phyloP scores from a whole-genome alignment of 2,113 vertebrate species.

The Empidonax traillii region DNA sequence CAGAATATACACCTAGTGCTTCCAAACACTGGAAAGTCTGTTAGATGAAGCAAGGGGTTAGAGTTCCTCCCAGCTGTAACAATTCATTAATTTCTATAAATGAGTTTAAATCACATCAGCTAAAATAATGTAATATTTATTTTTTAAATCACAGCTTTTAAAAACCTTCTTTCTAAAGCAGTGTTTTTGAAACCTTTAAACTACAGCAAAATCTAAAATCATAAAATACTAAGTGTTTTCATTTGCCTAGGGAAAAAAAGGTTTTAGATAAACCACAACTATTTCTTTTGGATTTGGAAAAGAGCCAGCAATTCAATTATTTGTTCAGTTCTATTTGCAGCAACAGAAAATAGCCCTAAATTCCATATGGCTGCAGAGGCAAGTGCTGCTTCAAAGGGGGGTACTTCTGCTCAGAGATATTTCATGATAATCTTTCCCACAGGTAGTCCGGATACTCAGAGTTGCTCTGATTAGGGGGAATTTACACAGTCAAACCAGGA shows the following conservation, averaged over 20 bases:
- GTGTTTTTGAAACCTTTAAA: not conserved
- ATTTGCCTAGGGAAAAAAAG: not conserved
- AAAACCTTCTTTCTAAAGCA: not conserved
- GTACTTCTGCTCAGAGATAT: not conserved
- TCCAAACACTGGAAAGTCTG: not conserved
- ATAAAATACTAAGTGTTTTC: not conserved
- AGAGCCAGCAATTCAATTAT: constrained; percentile 10
- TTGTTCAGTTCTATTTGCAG: not conserved
- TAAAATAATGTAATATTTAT: not conserved
- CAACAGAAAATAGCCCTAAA: not conserved
- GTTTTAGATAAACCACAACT: not conserved
- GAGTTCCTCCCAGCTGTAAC: not conserved
- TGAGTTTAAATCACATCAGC: not conserved
- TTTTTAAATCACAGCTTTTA: not conserved
- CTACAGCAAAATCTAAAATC: not conserved
- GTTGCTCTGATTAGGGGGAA: not conserved
- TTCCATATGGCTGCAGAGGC: not conserved
- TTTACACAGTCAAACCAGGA: not conserved
- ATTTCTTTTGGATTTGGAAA: not conserved
- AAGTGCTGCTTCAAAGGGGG: not conserved
- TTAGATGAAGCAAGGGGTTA: not conserved
- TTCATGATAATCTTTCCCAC: not conserved
- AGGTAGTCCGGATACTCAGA: not conserved
- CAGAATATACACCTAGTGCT: not conserved
- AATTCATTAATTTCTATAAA: not conserved